Base-by-base conservation (phyloP, 2,888 invertebrate species). In the Drosophila seclusa region DNA sequence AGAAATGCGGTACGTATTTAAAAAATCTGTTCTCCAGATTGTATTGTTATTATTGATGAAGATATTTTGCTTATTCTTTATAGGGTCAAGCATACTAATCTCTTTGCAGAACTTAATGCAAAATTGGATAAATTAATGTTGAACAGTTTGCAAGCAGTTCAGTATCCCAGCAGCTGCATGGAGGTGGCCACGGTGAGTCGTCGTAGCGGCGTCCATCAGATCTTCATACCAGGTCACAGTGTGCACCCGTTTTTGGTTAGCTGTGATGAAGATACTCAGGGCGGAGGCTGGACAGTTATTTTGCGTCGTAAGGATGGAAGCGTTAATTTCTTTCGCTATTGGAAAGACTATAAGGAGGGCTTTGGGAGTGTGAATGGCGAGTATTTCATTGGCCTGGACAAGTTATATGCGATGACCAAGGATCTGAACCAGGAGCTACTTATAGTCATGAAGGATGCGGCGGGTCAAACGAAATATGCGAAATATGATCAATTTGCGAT, bases 331-430 rank as follows among this genome's bases (percentile, higher is more conserved):
- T 95, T 94, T 82, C 94, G 94, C 78, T 91, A 93, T 59, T 96
- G 96, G 96, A 88, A 93, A 0, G 95, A 95, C 63, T 96, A 96
- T 87, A 95, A 70, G 18, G 7, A 49, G 5, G 75, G 75, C 21
- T 96, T 96, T 85, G 96, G 96, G 1, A 95, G 96, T 87, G 92
- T 96, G 18, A 95, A 94, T 0, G 95, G 95, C 0, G 96, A 96
- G 87, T 96, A 95, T 90, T 96, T 96, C 95, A 93, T 96, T 16
- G 96, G 96, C 0, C 89, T 96, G 72, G 96, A 96, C 67, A 95
- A 96, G 77, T 92, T 96, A 6, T 94, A 95, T 90, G 94, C 93
- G 4, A 62, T 92, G 65, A 92, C 92, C 13, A 73, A 86, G 4
- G 87, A 89, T 7, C 76, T 92, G 69, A 91, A 94, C 21, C 94